Base-by-base conservation (phyloP, 64 coral and sea anemone species). In the Montipora foliosa region DNA sequence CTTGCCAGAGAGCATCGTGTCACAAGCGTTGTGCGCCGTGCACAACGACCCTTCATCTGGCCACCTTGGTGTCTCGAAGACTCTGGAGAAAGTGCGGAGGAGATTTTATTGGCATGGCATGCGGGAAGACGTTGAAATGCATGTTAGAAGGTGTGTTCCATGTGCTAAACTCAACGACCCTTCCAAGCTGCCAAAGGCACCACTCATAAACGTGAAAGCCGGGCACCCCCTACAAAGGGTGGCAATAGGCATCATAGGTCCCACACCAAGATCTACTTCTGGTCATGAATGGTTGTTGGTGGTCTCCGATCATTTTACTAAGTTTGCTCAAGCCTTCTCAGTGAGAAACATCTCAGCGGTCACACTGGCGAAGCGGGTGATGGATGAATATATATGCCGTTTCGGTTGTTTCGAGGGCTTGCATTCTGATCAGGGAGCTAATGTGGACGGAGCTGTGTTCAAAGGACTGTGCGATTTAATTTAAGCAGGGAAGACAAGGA, bases 261-360 rank as follows among this genome's bases (percentile, higher is more conserved):
- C 76, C 8, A 29, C 88, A 44, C 82, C 82, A 47, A 21, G 7
- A 15, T 77, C 89, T 3, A 59, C 73, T 19, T 37, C 20, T 45
- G 82, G 66, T 8, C 83, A 91, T 81, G 69, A 87, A 58, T 95
- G 79, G 9, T 8, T 91, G 4, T 80, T 91, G 3, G 89, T 95
- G 5, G 66, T 95, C 2, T 67, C 59, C 5, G 76, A 95, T 75
- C 91, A 91, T 82, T 95, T 95, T 17, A 86, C 82, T 13, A 91
- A 95, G 24, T 81, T 59, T 59, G 57, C 57, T 59, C 57, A 59
- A 59, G 57, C 57, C 12, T 59, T 59, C 47, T 0, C 14, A 13
- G 12, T 59, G 57, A 59, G 57, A 13, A 59, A 59, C 57, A 59
- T 1, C 12, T 59, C 1, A 29, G 12, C 57, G 12, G 12, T 59